Conservation (phyloP, 1,140 invertebrate genomes). For the Amyelois transitella region DNA sequence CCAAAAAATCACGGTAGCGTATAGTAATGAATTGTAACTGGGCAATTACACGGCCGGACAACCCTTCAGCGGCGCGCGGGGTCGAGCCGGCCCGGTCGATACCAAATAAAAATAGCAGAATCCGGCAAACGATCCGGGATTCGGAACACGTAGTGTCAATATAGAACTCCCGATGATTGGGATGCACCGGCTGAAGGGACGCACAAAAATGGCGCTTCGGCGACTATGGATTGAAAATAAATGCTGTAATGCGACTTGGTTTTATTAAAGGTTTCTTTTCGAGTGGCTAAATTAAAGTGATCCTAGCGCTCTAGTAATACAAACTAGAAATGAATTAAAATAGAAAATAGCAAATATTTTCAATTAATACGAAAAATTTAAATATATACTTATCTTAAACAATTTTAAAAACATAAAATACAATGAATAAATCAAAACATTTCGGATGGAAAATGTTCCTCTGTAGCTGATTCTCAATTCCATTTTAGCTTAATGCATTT, state of each 20-base stretch:
- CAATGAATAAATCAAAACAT: no score
- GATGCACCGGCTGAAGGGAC: slow-evolving; percentile 53
- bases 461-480: no score
- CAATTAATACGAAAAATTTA: no score
- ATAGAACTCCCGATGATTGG: slow-evolving; percentile 65
- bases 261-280: slow-evolving; percentile 4
- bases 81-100: slow-evolving; percentile 46
- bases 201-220: slow-evolving; percentile 39
- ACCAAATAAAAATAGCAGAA: slow-evolving; percentile 67
- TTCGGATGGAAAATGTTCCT: no score
- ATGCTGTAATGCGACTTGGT: slow-evolving; percentile 6
- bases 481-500: no score
- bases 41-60: slow-evolving; percentile 61
- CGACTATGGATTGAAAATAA: slow-evolving; percentile 63
- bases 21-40: slow-evolving; percentile 68
- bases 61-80: slow-evolving; percentile 56
- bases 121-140: slow-evolving; percentile 56
- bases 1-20: slow-evolving; percentile 44
- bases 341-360: no score
- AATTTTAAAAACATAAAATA: no score
- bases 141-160: slow-evolving; percentile 67
- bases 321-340: no score
- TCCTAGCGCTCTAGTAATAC: no score
- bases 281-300: no score
- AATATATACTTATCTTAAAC: no score